Base-by-base conservation (phyloP, 2,888 invertebrate genomes). In the Thereva unica region DNA sequence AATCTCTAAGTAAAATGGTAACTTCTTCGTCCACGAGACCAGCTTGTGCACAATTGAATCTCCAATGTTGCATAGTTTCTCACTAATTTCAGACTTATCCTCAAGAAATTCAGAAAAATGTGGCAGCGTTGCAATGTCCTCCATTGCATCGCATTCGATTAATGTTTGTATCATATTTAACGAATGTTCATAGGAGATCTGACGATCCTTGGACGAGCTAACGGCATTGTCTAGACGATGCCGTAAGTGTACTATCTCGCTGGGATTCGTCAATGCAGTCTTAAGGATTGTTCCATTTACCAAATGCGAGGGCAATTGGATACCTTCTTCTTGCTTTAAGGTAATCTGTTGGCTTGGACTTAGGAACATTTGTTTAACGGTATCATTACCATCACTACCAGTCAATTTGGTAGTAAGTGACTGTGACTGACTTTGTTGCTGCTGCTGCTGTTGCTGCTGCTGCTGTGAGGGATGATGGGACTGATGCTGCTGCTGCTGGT, bases 21-120 rank as follows among this genome's bases (percentile, higher is more conserved):
- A 84, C 83, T 95, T 89, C 83, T 97, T 97, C 76, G 97, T 97
- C 98, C 98, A 98, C 82, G 96, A 95, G 73, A 98, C 97, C 84
- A 98, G 87, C 84, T 97, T 96, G 84, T 94, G 95, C 67, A 98
- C 97, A 77, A 98, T 97, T 73, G 95, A 96, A 84, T 98, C 97
- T 63, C 97, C 97, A 77, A 97, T 94, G 82, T 92, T 93, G 84
- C 95, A 95, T 75, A 97, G 86, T 81, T 92, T 95, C 80, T 94
- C 92, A 76, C 91, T 93, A 76, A 94, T 88, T 82, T 93, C 93
- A 73, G 93, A 91, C 78, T 93, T 93, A 80, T 93, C 93, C 81
- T 93, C 93, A 73, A 95, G 85, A 77, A 93, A 86, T 82, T 93
- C 93, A 76, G 94, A 93, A 82, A 95, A 86, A 82, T 93, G 95